phyloP scores from a whole-genome alignment of 1,140 invertebrate species.

The Goniozus legneri region DNA sequence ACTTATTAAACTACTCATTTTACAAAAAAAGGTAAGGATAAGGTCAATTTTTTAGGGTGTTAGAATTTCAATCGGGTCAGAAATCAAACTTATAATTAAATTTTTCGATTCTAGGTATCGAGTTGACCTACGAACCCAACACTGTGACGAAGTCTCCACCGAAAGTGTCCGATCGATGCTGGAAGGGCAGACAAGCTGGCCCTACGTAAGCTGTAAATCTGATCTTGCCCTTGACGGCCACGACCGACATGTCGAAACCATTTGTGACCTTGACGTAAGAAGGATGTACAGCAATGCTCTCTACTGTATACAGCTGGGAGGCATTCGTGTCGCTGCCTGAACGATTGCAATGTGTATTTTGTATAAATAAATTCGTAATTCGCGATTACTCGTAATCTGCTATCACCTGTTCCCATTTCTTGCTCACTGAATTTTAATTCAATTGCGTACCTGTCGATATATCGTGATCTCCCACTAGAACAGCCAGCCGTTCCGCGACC shows the following conservation, averaged over 20 bases:
- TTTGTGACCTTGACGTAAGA: slow-evolving; percentile 35
- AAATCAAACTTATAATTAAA: too few relatives aligned
- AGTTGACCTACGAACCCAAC: slow-evolving; percentile 58
- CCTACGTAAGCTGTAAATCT: slow-evolving; percentile 56
- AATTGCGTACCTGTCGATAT: slow-evolving; percentile 26
- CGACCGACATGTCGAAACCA: slow-evolving; percentile 64
- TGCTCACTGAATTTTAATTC: neutral
- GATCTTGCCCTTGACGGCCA: slow-evolving; percentile 53
- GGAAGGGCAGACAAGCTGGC: slow-evolving; percentile 67
- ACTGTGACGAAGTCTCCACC: slow-evolving; percentile 49
- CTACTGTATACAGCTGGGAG: slow-evolving; percentile 29
- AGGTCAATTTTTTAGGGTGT: too few relatives aligned
- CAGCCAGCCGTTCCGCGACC: slow-evolving; percentile 24
- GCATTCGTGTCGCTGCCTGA: slow-evolving; percentile 45
- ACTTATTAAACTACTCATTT: too few relatives aligned
- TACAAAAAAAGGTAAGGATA: too few relatives aligned
- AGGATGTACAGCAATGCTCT: slow-evolving; percentile 40
- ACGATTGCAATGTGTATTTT: too few relatives aligned
- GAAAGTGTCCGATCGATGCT: slow-evolving; percentile 50
- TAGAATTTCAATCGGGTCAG: too few relatives aligned
- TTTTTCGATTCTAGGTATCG: too few relatives aligned
- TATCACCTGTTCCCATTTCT: too few relatives aligned
- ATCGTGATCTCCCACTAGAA: slow-evolving; percentile 61
- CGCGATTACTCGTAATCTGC: too few relatives aligned
- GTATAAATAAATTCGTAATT: too few relatives aligned